Evolutionary conservation across 2,888 invertebrate genomes (phyloP), one percentile per base, ranked within the genome.

Genomic region (Caenorhabditis japonica): DNA sequence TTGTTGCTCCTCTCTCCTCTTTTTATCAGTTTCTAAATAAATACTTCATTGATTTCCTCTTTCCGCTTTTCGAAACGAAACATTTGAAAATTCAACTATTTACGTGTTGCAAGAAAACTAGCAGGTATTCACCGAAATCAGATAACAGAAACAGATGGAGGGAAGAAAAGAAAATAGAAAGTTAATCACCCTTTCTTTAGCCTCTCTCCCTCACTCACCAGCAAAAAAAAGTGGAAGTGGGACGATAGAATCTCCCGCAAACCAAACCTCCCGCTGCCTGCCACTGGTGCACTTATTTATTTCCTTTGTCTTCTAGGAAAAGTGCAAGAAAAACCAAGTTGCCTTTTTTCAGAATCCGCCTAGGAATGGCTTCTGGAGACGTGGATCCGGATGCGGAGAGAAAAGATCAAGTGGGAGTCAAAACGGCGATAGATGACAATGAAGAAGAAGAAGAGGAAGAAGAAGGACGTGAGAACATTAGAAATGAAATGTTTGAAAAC

Each of bases 321-420:
- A 30, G 30, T 30, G 30, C 30, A 30, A n/a, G n/a, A n/a, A n/a
- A n/a, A n/a, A n/a, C n/a, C n/a, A n/a, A n/a, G 7, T 44, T n/a
- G 15, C 27, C 27, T 41, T 13, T 53, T 51, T 47, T 44, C 34
- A 41, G 5, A 1, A 41, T 21, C 33, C 49, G 30, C 15, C 53
- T 62, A 55, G 33, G 33, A 36, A 17, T 27, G 17, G 39, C 33
- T 38, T 23, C 17, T 30, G 49, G 25, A 21, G 55, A 33, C 34
- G 55, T 43, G 30, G 36, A 27, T 7, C 41, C 61, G 19, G 61
- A 58, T 46, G 62, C 58, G 21, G 56, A 56, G 23, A 49, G 43
- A 70, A 51, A 51, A 19, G 36, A 46, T n/a, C 38, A 69, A n/a
- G n/a, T n/a, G n/a, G n/a, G n/a, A n/a, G n/a, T n/a, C n/a, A n/a